Conservation (phyloP, 64 coral and sea anemone species). For the Dendronephthya gigantea region DNA sequence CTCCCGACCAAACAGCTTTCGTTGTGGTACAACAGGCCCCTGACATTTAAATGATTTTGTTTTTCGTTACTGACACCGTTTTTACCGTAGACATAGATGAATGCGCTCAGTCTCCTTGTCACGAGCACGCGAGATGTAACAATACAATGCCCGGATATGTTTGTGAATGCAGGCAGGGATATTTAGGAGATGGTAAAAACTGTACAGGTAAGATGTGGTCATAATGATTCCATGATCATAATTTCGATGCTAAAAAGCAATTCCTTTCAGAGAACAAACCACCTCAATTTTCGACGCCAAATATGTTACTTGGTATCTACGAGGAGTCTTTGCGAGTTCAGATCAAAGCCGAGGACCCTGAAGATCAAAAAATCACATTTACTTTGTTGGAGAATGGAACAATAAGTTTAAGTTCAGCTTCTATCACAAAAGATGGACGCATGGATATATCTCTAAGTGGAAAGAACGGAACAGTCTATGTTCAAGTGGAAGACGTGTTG, state of each 20-base stretch:
- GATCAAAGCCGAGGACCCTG: neutral
- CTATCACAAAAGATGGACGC: neutral
- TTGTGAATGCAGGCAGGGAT: neutral
- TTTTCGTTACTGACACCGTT: too few species aligned
- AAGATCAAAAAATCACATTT: neutral
- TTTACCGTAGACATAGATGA: too few species aligned
- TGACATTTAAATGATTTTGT: too few species aligned
- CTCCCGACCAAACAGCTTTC: too few species aligned
- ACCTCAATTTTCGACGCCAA: neutral
- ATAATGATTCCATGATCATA: too few species aligned
- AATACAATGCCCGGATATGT: neutral
- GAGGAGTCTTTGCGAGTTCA: neutral
- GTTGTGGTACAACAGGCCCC: too few species aligned
- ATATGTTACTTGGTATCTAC: neutral
- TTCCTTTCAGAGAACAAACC: neutral
- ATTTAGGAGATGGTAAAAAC: neutral
- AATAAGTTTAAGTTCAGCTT: neutral
- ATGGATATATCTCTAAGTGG: neutral
- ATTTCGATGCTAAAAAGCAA: too few species aligned
- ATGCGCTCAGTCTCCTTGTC: neutral
- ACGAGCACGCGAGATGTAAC: neutral
- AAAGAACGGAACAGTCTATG: neutral
- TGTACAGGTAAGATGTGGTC: neutral
- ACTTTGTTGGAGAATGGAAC: neutral
- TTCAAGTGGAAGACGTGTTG: neutral